Percentiles rank a stretch among this genome's conserved stretches.
Conservation (phyloP, 1,140 invertebrate species). For the Drosophila littoralis region DNA sequence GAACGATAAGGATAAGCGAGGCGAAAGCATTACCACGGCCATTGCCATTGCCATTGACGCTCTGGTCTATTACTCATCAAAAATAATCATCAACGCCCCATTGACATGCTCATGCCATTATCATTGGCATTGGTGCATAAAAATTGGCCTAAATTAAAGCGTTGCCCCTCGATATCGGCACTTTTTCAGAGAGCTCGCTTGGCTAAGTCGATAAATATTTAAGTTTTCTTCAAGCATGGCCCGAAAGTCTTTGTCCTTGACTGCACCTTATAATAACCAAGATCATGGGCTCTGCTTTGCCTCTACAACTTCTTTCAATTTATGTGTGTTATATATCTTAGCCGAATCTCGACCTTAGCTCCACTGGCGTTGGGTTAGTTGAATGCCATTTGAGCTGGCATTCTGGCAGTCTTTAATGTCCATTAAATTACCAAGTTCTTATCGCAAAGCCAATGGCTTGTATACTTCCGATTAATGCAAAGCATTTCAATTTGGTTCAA, state of each 20-base stretch:
- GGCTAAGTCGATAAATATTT: background rate
- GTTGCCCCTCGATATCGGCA: background rate
- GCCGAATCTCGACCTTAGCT: background rate
- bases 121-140: constrained; percentile 24
- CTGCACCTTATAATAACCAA: background rate
- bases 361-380: background rate
- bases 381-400: constrained; percentile 3
- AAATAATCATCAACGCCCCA: constrained; percentile 32
- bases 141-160: constrained; percentile 8
- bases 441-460: constrained; percentile 43
- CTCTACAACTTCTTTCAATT: background rate
- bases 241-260: too few species aligned
- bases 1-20: constrained; percentile 35
- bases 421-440: constrained; percentile 35
- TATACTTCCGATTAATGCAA: constrained; percentile 37
- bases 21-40: constrained; percentile 11
- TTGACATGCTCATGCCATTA: constrained; percentile 21
- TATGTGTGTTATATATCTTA: background rate
- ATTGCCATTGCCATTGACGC: constrained; percentile 19
- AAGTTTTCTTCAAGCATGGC: too few species aligned
- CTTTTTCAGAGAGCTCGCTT: background rate
- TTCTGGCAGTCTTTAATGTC: constrained; percentile 11
- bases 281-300: background rate
- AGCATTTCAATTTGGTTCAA: constrained; percentile 2
- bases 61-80: constrained; percentile 28